phyloP scores from a whole-genome alignment of 2,888 invertebrate species.

The Drosophila prostipennis region DNA sequence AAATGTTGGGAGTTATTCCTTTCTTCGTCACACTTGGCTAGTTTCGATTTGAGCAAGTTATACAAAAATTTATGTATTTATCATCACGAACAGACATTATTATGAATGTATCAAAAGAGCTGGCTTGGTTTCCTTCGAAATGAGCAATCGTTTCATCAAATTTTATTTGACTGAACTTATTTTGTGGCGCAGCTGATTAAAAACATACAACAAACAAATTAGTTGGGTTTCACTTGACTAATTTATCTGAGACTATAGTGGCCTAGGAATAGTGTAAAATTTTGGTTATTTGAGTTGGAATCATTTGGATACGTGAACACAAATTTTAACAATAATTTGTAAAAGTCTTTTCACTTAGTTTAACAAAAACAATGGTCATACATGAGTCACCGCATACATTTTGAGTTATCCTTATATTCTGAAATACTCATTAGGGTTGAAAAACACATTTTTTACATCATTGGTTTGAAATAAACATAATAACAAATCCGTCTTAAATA shows the following conservation, averaged over 20 bases:
- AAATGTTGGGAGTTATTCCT: conserved; percentile 14
- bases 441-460: conserved; percentile 2
- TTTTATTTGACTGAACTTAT: conserved; percentile 27
- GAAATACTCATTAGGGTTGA: neutral
- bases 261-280: conserved; percentile 13
- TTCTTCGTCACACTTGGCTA: conserved; percentile 20
- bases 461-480: conserved; percentile 4
- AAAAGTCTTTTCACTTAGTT: conserved; percentile 2
- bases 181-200: conserved; percentile 7
- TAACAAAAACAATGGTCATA: conserved; percentile 14
- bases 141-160: conserved; percentile 24
- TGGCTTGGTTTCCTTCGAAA: conserved; percentile 19
- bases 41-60: conserved; percentile 28
- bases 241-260: neutral
- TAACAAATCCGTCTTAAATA: conserved; percentile 1
- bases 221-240: neutral
- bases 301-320: neutral
- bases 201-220: conserved; percentile 13
- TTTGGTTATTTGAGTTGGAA: conserved; percentile 8
- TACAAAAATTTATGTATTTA: neutral
- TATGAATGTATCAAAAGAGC: conserved; percentile 14
- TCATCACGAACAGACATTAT: conserved; percentile 23
- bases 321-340: conserved; percentile 5
- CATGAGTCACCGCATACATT: conserved; percentile 15
- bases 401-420: conserved; percentile 3